Percentiles rank a stretch among this genome's conserved stretches.
phyloP scores from a whole-genome alignment of 2,888 invertebrate species.

The Microdon myrmicae region DNA sequence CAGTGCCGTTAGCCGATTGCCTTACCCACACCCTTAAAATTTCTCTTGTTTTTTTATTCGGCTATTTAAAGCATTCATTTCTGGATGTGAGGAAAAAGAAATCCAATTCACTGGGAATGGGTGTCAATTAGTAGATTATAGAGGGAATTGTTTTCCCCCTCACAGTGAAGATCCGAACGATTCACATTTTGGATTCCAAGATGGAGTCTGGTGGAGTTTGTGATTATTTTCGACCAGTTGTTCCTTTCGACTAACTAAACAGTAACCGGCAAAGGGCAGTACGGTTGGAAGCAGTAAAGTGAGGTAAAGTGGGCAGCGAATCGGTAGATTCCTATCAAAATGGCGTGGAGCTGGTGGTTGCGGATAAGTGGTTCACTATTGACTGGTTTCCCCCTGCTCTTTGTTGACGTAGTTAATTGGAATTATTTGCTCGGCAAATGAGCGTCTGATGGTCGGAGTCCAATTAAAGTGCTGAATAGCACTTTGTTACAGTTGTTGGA shows the following conservation, averaged over 20 bases:
- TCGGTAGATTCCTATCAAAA: slow-evolving; percentile 37
- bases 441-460: slow-evolving; percentile 57
- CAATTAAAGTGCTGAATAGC: slow-evolving; percentile 50
- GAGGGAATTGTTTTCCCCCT: too few relatives aligned
- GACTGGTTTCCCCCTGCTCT: slow-evolving; percentile 21
- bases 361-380: slow-evolving; percentile 7
- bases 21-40: too few relatives aligned
- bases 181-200: slow-evolving; percentile 45
- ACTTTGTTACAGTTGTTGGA: too few relatives aligned
- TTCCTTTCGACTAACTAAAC: slow-evolving; percentile 35
- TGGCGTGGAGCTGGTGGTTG: slow-evolving; percentile 33
- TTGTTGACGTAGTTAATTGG: slow-evolving; percentile 65
- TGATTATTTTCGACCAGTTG: slow-evolving; percentile 40
- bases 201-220: slow-evolving; percentile 34
- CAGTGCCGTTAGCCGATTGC: slow-evolving; percentile 46
- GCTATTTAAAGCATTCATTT: too few relatives aligned
- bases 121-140: slow-evolving; percentile 47
- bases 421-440: slow-evolving; percentile 65
- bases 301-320: background rate
- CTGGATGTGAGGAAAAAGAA: slow-evolving; percentile 7
- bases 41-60: too few relatives aligned
- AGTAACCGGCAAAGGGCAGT: too few relatives aligned
- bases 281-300: too few relatives aligned
- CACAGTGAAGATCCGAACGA: too few relatives aligned
- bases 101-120: slow-evolving; percentile 34